These are phyloP conservation scores for Rhinichthys klamathensis DNA, from an alignment of 2,113 vertebrate genomes.

Conservation along the genomic window DNA sequence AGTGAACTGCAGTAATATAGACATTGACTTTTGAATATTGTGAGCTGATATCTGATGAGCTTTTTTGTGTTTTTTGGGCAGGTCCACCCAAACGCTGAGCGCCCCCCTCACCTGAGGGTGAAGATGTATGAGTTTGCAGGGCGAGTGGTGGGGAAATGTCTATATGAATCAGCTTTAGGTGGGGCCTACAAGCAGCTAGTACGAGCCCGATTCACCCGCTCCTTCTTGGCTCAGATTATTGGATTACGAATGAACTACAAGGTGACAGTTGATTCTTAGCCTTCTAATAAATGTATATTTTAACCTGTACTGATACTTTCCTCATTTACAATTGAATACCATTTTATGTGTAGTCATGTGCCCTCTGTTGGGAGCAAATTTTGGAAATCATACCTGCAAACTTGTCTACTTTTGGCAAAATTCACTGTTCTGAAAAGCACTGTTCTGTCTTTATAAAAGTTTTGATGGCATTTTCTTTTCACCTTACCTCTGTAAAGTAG, in stretches of 20 bases:
- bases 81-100: slow-evolving; percentile 94
- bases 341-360: not conserved
- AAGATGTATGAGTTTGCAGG: slow-evolving; percentile 97
- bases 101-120: slow-evolving; percentile 83
- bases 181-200: slow-evolving; percentile 95
- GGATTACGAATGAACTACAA: slow-evolving; percentile 99
- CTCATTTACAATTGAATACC: not conserved
- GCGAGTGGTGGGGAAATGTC: slow-evolving; percentile 93
- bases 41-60: not conserved
- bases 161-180: slow-evolving; percentile 96
- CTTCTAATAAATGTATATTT: not conserved
- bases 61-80: slow-evolving; percentile 61
- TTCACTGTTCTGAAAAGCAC: too few relatives aligned
- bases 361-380: not conserved
- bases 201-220: slow-evolving; percentile 94
- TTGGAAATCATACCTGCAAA: not conserved
- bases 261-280: slow-evolving; percentile 62
- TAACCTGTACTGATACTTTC: not conserved
- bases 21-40: not conserved
- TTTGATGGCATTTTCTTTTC: too few relatives aligned
- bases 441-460: too few relatives aligned
- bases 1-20: not conserved
- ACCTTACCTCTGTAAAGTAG: too few relatives aligned
- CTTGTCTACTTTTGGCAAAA: not conserved
- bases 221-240: slow-evolving; percentile 98